A percentile compares a stretch with the other conserved stretches of the same genome.
Evolutionary conservation across 2,113 vertebrate species (phyloP).

Genomic region (Colistium nudipinnis): DNA sequence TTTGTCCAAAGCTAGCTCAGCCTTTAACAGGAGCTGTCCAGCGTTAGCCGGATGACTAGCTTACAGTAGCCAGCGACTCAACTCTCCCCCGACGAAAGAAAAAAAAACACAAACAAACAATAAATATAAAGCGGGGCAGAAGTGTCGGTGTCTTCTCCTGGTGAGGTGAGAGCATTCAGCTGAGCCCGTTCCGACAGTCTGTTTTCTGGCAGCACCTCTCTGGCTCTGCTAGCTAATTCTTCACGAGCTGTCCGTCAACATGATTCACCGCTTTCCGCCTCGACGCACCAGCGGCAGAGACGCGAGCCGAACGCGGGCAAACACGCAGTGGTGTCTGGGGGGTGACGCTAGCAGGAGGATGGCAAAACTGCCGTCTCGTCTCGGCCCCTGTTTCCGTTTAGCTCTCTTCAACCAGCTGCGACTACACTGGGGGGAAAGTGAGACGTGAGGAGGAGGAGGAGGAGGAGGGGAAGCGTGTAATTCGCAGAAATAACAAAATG

Average conservation of each 20-base stretch:
- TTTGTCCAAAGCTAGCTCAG: conserved; percentile 75
- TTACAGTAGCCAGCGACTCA: conserved; percentile 49
- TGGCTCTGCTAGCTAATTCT: conserved; percentile 72
- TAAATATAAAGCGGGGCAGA: conserved; percentile 7
- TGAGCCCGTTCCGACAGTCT: conserved; percentile 36
- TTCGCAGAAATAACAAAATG: conserved; percentile 71
- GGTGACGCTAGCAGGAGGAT: conserved; percentile 1
- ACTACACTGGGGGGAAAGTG: conserved; percentile 25
- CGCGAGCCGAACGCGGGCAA: conserved; percentile 42
- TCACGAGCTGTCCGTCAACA: conserved; percentile 73
- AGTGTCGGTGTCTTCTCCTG: conserved; percentile 5
- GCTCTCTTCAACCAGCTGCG: conserved; percentile 5
- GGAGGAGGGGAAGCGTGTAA: neutral
- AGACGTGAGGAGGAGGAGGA: neutral
- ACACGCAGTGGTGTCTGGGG: conserved; percentile 18
- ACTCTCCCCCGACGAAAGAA: too few relatives aligned
- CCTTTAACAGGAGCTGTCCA: conserved; percentile 70
- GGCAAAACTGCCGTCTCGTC: too few relatives aligned
- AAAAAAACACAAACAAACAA: conserved; percentile 2
- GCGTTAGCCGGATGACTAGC: conserved; percentile 67
- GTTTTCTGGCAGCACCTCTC: conserved; percentile 39
- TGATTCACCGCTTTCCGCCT: conserved; percentile 70
- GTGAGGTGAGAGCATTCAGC: conserved; percentile 27
- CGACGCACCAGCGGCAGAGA: conserved; percentile 40
- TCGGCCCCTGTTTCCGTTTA: neutral